Conservation (phyloP, 2,797 vertebrate genomes). For the Danio choprae region DNA sequence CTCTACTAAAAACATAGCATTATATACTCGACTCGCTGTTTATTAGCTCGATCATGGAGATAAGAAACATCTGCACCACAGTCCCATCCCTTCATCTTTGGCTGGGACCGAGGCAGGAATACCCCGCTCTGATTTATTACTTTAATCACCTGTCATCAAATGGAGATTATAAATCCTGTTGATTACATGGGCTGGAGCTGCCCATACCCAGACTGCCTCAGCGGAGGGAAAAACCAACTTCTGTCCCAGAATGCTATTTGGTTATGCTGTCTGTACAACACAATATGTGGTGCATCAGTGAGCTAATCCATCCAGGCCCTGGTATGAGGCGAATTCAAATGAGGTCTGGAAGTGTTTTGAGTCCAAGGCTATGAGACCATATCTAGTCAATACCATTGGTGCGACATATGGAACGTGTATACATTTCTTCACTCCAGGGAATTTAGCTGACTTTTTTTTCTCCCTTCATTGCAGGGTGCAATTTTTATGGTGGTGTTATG, state of each 20-base stretch:
- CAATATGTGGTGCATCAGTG: slow-evolving; percentile 55
- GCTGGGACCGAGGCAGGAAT: slow-evolving; percentile 15
- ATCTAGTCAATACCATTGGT: slow-evolving; percentile 26
- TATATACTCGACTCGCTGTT: slow-evolving; percentile 40
- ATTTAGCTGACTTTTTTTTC: not conserved
- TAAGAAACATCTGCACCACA: slow-evolving; percentile 46
- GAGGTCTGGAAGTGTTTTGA: slow-evolving; percentile 43
- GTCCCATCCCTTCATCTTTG: slow-evolving; percentile 40
- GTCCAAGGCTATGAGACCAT: slow-evolving; percentile 27
- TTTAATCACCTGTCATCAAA: slow-evolving; percentile 60
- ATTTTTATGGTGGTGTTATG: not conserved
- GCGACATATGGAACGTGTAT: slow-evolving; percentile 14
- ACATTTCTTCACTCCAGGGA: not conserved
- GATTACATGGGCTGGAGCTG: slow-evolving; percentile 54
- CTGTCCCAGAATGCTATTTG: slow-evolving; percentile 45
- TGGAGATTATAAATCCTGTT: slow-evolving; percentile 57
- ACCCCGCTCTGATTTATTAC: slow-evolving; percentile 53
- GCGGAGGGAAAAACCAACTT: slow-evolving; percentile 39
- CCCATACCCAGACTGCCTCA: slow-evolving; percentile 28
- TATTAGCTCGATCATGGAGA: slow-evolving; percentile 46
- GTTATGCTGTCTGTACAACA: slow-evolving; percentile 31
- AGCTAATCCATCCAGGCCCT: slow-evolving; percentile 42
- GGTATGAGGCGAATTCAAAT: slow-evolving; percentile 48
- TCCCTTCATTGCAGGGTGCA: not conserved
- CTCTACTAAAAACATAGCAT: slow-evolving; percentile 40